Base-by-base conservation (phyloP, 92 coral and sea anemone genomes). In the Umimayanthus chanpuru region DNA sequence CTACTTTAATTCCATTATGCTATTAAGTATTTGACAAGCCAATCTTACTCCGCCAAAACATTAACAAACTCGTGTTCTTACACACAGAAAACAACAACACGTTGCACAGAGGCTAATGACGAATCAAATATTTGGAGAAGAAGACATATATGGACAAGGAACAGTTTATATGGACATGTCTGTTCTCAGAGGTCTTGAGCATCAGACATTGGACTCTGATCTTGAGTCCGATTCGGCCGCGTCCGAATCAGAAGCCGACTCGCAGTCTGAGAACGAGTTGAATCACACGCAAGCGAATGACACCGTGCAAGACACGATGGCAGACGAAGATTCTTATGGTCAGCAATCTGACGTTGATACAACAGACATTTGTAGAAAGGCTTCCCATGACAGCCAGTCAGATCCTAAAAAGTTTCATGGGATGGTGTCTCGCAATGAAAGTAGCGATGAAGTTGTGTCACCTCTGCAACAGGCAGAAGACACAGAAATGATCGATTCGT, bases 151-250 rank as follows among this genome's bases (percentile, higher is more conserved):
- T 49, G 82, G 82, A 11, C 67, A 49, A 78, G 10, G 61, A 77
- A 44, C 82, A 9, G 39, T 78, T 50, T 78, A 78, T 44, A 78
- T 78, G 82, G 82, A 78, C 28, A 78, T 78, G 36, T 65, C 53
- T 36, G 47, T 44, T 36, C 36, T 81, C 53, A 3, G 20, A 38
- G 55, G 38, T 40, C 61, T 38, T 21, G 53, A 65, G 23, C 73
- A 58, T n/a, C 70, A 32, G n/a, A 14, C 72, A 61, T 10, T 43
- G 4, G 86, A 81, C 39, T 81, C 21, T 47, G 53, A 56, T 47
- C 82, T 49, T 49, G 82, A 47, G 39, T 78, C 82, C 1, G 82
- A 78, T 47, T 47, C 38, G 5, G 29, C 58, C 26, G 50, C 6
- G 8, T 30, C 79, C 50, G 79, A 38, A 21, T 78, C 73, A 25